Percentiles rank a stretch among this genome's conserved stretches.
These are phyloP conservation scores for Ephestia elutella DNA, from an alignment of 1,140 invertebrate genomes.

Conservation along the genomic window DNA sequence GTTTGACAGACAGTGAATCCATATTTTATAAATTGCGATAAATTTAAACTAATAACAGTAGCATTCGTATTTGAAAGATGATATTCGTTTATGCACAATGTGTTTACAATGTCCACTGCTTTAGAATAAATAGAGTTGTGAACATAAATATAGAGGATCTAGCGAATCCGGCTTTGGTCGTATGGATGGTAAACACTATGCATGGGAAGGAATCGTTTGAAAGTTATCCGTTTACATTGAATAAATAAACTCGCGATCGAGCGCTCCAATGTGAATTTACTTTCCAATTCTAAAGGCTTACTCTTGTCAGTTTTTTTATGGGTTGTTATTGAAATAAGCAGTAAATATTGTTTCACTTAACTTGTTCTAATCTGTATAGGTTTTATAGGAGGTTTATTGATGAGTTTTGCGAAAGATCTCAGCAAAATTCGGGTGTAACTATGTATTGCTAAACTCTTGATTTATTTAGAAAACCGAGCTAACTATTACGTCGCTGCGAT, in stretches of 20 bases:
- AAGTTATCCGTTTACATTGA: slow-evolving; percentile 9
- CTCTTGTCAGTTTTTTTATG: not conserved
- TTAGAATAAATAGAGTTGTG: slow-evolving; percentile 17
- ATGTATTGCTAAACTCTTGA: too few relatives aligned
- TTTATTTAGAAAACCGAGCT: too few relatives aligned
- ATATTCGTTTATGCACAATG: not conserved
- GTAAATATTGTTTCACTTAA: not conserved
- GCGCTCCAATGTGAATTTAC: not conserved
- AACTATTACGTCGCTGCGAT: too few relatives aligned
- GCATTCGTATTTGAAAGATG: not conserved
- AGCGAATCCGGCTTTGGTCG: slow-evolving; percentile 8
- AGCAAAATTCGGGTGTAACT: too few relatives aligned
- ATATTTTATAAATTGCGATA: too few relatives aligned
- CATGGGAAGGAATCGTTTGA: slow-evolving; percentile 6
- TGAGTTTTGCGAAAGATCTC: too few relatives aligned
- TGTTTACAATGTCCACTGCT: slow-evolving; percentile 1
- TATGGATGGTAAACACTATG: slow-evolving; percentile 9
- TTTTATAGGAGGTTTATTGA: too few relatives aligned
- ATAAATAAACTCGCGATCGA: not conserved
- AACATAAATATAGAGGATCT: slow-evolving; percentile 12
- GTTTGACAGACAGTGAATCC: too few relatives aligned
- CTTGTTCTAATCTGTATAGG: too few relatives aligned
- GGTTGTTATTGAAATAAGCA: not conserved
- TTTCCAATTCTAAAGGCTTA: slow-evolving; percentile 2
- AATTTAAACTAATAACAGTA: too few relatives aligned